Conservation (phyloP, 2,797 vertebrate species). For the Poeciliopsis presidionis region DNA sequence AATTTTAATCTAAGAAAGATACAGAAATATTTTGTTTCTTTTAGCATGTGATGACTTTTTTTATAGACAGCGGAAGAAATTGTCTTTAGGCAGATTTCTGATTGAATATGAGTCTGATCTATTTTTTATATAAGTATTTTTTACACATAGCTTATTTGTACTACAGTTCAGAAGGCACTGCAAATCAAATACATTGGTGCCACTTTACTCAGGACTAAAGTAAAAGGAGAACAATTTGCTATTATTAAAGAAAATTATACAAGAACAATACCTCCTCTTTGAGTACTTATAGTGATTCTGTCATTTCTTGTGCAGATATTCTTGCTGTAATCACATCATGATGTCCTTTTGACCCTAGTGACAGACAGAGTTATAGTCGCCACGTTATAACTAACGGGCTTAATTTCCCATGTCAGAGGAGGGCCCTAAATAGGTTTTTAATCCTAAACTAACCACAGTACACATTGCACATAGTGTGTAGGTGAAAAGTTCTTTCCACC, state of each 20-base stretch:
- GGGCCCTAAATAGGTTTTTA: conserved; percentile 86
- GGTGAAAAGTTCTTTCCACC: conserved; percentile 88
- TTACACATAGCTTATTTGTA: not conserved
- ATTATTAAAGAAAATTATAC: conserved; percentile 75
- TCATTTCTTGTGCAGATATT: conserved; percentile 70
- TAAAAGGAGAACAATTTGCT: conserved; percentile 72
- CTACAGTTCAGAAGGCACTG: conserved; percentile 6
- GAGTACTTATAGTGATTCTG: conserved; percentile 63
- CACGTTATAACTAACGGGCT: conserved; percentile 79
- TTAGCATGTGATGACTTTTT: not conserved
- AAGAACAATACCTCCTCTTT: conserved; percentile 63
- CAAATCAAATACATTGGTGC: conserved; percentile 16
- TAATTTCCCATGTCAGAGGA: conserved; percentile 82
- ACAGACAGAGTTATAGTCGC: conserved; percentile 66
- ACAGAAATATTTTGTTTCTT: not conserved
- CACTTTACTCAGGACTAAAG: conserved; percentile 16
- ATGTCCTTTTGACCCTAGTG: conserved; percentile 80
- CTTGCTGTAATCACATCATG: conserved; percentile 75
- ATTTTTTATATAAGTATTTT: not conserved
- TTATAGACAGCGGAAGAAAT: not conserved
- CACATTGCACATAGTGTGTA: conserved; percentile 83
- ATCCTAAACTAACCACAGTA: conserved; percentile 88
- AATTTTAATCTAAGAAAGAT: not conserved
- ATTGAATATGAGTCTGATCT: not conserved
- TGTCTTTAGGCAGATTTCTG: not conserved